These are phyloP conservation scores for Leistus spinibarbis DNA, from an alignment of 2,888 invertebrate genomes.

Conservation along the genomic window DNA sequence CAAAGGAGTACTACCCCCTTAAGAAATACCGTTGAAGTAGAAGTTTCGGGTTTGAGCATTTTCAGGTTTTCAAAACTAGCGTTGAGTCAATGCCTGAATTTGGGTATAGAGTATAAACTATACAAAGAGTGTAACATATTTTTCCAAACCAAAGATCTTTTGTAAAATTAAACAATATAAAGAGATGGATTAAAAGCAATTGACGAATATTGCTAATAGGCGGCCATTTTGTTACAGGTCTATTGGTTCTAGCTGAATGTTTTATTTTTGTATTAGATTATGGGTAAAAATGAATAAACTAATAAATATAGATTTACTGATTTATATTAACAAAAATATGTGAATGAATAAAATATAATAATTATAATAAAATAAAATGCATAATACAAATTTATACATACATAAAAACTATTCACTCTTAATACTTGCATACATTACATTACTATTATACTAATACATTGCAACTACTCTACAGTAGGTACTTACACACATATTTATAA, in stretches of 20 bases:
- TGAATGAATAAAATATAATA: conserved; percentile 37
- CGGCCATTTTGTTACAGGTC: too few species aligned
- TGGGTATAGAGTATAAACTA: too few species aligned
- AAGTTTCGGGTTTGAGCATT: too few species aligned
- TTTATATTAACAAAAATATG: conserved; percentile 36
- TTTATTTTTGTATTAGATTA: conserved; percentile 25
- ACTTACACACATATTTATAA: conserved; percentile 18
- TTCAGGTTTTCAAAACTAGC: too few species aligned
- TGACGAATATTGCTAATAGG: too few species aligned
- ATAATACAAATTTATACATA: conserved; percentile 28
- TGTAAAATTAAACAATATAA: too few species aligned
- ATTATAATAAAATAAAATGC: conserved; percentile 1
- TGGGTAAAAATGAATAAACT: conserved; percentile 40
- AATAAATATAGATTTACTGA: conserved; percentile 38
- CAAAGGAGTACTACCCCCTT: too few species aligned
- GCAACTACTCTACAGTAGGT: neutral
- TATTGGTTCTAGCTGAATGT: neutral
- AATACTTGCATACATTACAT: conserved; percentile 22
- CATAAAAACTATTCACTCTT: neutral
- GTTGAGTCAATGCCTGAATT: too few species aligned
- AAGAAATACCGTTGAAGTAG: too few species aligned
- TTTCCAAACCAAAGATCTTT: too few species aligned
- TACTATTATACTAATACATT: neutral
- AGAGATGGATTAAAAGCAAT: too few species aligned
- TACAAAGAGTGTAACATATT: too few species aligned